Base-by-base conservation (phyloP, 2,888 invertebrate genomes). In the Synanthedon andrenaeformis region DNA sequence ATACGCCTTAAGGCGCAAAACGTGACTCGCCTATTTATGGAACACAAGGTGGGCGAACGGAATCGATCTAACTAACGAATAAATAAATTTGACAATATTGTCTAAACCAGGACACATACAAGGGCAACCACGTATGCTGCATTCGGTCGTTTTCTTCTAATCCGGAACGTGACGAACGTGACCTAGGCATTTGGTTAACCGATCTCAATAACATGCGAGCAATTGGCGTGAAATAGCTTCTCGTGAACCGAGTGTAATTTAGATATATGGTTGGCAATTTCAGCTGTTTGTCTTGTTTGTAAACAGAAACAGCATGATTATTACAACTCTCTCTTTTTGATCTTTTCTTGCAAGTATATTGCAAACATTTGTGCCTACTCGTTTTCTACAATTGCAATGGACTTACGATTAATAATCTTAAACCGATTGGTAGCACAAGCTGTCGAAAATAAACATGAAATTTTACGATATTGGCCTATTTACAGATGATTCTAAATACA, bases 1-100 rank as follows among this genome's bases (percentile, higher is more conserved):
- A 72, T 73, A 72, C 72, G 73, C 11, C 50, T 28, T 49, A 72
- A 71, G 71, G 65, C 60, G 61, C 58, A 60, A 65, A 62, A 82
- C 83, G 84, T 84, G 83, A 83, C 78, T 67, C 59, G 65, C 59
- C 72, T 67, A 74, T 81, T 79, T 73, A 63, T 62, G 61, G 51
- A 35, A 56, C 62, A 72, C 76, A 76, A 78, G 78, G 78, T 73
- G 72, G 72, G 67, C 70, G 59, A 62, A 69, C 71, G 63, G 66
- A 64, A 65, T 62, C 57, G 62, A 68, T 66, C 65, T 67, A 70
- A 69, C 70, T 69, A 64, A 57, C 63, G 55, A 54, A 49, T 57
- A 56, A 75, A 56, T 55, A 58, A 60, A 58, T 77, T 79, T 76
- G 76, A 80, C 79, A 76, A 73, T 66, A 75, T 59, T 51, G 51